Percentiles rank a stretch among this genome's conserved stretches.
Evolutionary conservation across 35 echinoderm and acorn worm species (phyloP).

Genomic region (Stichopus chloronotus): DNA sequence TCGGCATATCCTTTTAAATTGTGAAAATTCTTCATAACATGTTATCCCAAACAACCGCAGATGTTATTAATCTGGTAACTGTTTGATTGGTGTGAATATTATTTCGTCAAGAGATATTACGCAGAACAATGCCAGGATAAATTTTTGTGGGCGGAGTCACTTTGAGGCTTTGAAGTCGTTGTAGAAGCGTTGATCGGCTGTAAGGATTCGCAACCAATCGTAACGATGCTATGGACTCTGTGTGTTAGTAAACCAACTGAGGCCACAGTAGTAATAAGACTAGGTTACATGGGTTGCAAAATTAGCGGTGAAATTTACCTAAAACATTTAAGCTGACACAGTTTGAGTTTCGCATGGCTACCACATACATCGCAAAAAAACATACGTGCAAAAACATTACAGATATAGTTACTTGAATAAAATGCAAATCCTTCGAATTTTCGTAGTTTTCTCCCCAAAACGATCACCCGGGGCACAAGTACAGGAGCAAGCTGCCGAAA

Average conservation of each 20-base stretch:
- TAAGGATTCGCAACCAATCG: not conserved
- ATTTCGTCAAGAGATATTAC: not conserved
- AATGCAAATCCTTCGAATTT: not conserved
- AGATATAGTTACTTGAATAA: not conserved
- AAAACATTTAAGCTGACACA: constrained; percentile 15
- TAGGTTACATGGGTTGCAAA: not conserved
- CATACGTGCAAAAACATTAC: not conserved
- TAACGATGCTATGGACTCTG: not conserved
- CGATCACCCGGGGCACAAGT: not conserved
- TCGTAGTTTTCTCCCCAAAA: constrained; percentile 1
- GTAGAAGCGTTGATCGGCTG: not conserved
- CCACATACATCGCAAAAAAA: not conserved
- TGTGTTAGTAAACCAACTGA: constrained; percentile 3
- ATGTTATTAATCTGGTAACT: constrained; percentile 1
- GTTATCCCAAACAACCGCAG: not conserved
- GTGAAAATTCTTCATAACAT: not conserved
- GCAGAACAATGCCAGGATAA: not conserved
- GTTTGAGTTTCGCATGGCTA: not conserved
- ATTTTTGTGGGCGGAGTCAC: not conserved
- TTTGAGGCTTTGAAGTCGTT: not conserved
- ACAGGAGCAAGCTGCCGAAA: not conserved
- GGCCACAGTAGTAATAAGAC: not conserved
- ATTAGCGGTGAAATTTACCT: not conserved
- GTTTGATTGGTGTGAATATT: not conserved
- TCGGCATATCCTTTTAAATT: not conserved